Evolutionary conservation across 2,888 invertebrate genomes (phyloP).

Genomic region (Myopa tessellatipennis): DNA sequence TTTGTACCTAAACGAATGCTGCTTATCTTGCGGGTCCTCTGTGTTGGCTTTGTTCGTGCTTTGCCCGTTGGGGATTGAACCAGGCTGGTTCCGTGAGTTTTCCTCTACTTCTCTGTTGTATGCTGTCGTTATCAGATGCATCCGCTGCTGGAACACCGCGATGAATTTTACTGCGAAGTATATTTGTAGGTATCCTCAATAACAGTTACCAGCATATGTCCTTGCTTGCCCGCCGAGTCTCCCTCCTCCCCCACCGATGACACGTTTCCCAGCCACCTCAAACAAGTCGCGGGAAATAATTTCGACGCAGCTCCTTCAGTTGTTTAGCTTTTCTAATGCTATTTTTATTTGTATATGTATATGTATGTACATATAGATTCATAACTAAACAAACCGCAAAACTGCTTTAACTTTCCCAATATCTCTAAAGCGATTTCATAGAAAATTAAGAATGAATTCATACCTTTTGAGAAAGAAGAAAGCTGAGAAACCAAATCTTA

Average conservation of each 20-base stretch:
- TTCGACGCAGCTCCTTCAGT: not conserved
- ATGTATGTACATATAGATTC: too few relatives aligned
- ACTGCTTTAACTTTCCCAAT: too few relatives aligned
- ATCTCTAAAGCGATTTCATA: too few relatives aligned
- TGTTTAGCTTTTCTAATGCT: not conserved
- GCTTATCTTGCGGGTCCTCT: not conserved
- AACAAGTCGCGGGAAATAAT: not conserved
- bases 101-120: not conserved
- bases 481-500: too few relatives aligned
- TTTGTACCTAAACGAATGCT: not conserved
- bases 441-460: too few relatives aligned
- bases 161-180: too few relatives aligned
- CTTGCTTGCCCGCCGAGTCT: not conserved
- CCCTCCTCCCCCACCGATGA: not conserved
- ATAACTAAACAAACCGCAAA: too few relatives aligned
- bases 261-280: constrained; percentile 6
- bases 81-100: not conserved
- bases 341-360: too few relatives aligned
- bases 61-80: not conserved
- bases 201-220: not conserved
- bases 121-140: not conserved
- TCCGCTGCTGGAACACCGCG: too few relatives aligned
- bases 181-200: not conserved
- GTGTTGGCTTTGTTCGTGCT: constrained; percentile 5
- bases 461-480: too few relatives aligned